A percentile compares a stretch with the other conserved stretches of the same genome.
Evolutionary conservation across 2,888 invertebrate genomes (phyloP).

Genomic region (Priapulus caudatus): DNA sequence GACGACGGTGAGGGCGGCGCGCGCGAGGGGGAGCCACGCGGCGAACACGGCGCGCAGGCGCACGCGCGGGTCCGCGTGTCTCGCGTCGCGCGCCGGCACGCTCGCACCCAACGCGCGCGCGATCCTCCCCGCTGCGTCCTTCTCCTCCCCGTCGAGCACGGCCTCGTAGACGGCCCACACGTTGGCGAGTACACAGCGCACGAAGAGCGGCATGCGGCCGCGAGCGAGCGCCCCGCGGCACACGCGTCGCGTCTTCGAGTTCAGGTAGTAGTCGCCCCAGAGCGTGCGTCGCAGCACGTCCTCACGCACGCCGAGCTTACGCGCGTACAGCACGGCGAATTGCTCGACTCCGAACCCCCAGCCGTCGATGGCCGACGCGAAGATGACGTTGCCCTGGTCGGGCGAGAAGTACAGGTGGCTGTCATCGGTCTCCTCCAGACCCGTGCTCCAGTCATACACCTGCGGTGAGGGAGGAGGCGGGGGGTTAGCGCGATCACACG

Average conservation of each 20-base stretch:
- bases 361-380: conserved; percentile 88
- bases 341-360: conserved; percentile 70
- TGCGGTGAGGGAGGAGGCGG: too few relatives aligned
- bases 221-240: conserved; percentile 67
- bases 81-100: conserved; percentile 53
- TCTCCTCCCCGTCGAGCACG: conserved; percentile 51
- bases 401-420: conserved; percentile 85
- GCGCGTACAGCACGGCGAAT: conserved; percentile 64
- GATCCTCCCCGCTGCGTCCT: conserved; percentile 42
- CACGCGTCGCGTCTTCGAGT: conserved; percentile 67
- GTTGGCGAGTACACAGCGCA: conserved; percentile 78
- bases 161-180: conserved; percentile 80
- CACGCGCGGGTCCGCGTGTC: conserved; percentile 60
- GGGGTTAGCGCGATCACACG: too few relatives aligned
- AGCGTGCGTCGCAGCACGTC: conserved; percentile 61
- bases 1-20: too few relatives aligned
- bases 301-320: conserved; percentile 60
- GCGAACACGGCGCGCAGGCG: conserved; percentile 68
- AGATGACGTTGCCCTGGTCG: conserved; percentile 84
- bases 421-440: conserved; percentile 68
- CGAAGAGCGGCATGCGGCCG: conserved; percentile 67
- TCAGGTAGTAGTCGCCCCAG: conserved; percentile 89
- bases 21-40: conserved; percentile 79
- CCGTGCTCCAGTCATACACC: conserved; percentile 58
- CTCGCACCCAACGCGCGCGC: conserved; percentile 53